Evolutionary conservation across 1,140 invertebrate species (phyloP).

Genomic region (Parasteatoda tepidariorum): DNA sequence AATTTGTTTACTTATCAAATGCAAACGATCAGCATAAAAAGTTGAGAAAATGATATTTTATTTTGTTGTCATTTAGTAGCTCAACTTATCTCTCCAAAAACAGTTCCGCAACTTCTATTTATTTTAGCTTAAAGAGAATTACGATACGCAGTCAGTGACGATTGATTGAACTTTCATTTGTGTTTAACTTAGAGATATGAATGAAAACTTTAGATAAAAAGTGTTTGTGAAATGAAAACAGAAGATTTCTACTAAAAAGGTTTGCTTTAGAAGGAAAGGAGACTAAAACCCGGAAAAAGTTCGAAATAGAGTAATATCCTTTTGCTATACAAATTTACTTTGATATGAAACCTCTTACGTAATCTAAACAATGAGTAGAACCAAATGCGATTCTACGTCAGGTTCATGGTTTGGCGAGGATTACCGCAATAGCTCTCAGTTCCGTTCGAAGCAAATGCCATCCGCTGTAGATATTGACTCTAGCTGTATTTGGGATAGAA

Average conservation of each 20-base stretch:
- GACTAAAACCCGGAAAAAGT: background rate
- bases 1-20: too few species aligned
- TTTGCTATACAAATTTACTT: background rate
- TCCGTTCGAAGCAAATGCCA: constrained; percentile 28
- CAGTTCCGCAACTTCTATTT: too few species aligned
- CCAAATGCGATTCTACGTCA: constrained; percentile 17
- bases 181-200: background rate
- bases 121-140: too few species aligned
- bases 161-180: background rate
- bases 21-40: too few species aligned
- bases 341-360: background rate
- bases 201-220: background rate
- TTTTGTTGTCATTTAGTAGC: too few species aligned
- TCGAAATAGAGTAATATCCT: background rate
- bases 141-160: too few species aligned
- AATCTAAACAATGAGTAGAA: constrained; percentile 16
- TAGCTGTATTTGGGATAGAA: background rate
- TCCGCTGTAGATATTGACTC: background rate
- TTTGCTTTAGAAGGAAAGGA: background rate
- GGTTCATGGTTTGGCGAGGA: constrained; percentile 46
- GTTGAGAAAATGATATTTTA: too few species aligned
- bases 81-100: too few species aligned
- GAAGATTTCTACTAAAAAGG: background rate
- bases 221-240: background rate
- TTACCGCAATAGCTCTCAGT: constrained; percentile 32